phyloP scores from a whole-genome alignment of 2,888 invertebrate genomes.

The Tineola bisselliella region DNA sequence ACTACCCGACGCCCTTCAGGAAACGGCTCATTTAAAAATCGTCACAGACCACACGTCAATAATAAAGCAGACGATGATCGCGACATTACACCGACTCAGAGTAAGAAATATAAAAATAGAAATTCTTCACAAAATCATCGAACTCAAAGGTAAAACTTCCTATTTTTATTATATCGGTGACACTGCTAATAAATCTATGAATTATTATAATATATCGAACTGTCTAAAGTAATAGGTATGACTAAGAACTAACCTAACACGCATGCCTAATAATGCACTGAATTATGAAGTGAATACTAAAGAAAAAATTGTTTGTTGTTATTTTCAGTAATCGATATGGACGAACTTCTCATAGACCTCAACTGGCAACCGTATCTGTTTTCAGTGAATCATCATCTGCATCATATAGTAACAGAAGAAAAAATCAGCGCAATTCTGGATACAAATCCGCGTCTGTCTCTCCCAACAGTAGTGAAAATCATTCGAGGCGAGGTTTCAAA shows the following conservation, averaged over 20 bases:
- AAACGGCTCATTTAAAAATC: conserved; percentile 68
- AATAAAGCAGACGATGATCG: conserved; percentile 46
- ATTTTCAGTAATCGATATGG: conserved; percentile 60
- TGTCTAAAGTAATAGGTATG: background rate
- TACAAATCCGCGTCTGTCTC: conserved; percentile 53
- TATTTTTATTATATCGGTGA: background rate
- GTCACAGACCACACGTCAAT: conserved; percentile 39
- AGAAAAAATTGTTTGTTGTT: conserved; percentile 15
- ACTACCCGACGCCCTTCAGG: conserved; percentile 58
- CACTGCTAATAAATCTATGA: background rate
- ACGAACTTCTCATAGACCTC: conserved; percentile 59
- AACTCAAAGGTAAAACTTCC: conserved; percentile 43
- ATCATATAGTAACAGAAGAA: conserved; percentile 63
- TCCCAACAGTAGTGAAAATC: conserved; percentile 44
- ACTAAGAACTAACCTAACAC: background rate
- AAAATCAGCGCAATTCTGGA: conserved; percentile 50
- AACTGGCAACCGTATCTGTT: conserved; percentile 73
- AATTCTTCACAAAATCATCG: conserved; percentile 43
- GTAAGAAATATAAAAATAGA: conserved; percentile 58
- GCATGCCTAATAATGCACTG: background rate
- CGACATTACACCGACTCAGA: conserved; percentile 38
- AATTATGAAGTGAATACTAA: background rate
- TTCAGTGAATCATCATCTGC: conserved; percentile 69
- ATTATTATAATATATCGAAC: background rate
- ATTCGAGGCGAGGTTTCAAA: conserved; percentile 71